Conservation (phyloP, 2,113 vertebrate genomes). For the Hyla sarda region DNA sequence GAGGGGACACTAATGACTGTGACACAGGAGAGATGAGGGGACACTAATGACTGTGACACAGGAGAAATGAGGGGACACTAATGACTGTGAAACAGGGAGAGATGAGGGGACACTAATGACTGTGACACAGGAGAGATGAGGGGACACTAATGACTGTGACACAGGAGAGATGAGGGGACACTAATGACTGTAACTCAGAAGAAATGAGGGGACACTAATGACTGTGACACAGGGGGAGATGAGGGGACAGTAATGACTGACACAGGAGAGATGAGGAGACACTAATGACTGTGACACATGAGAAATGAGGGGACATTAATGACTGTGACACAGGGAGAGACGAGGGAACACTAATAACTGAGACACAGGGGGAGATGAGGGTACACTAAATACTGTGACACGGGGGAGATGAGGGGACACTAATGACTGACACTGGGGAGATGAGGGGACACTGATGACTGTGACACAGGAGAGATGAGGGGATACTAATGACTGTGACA, state of each 20-base stretch:
- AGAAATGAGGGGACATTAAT: not conserved
- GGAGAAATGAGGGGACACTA: no score
- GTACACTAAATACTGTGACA: no score
- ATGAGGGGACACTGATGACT: not conserved
- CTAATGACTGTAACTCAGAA: no score
- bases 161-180: not conserved
- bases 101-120: no score
- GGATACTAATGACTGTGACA: not conserved
- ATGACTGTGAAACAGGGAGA: no score
- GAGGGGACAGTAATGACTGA: no score
- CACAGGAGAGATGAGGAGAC: no score
- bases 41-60: not conserved
- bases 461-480: not conserved
- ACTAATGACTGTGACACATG: not conserved
- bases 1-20: not conserved
- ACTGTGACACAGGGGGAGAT: no score
- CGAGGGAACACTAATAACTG: no score
- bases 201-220: not conserved
- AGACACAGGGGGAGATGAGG: no score
- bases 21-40: not conserved
- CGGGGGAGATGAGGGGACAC: no score
- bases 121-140: not conserved
- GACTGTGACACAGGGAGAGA: no score
- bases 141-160: not conserved
- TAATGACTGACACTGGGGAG: not conserved